Evolutionary conservation across 35 echinoderm and acorn worm species (phyloP).

Genomic region (Apostichopus japonicus): DNA sequence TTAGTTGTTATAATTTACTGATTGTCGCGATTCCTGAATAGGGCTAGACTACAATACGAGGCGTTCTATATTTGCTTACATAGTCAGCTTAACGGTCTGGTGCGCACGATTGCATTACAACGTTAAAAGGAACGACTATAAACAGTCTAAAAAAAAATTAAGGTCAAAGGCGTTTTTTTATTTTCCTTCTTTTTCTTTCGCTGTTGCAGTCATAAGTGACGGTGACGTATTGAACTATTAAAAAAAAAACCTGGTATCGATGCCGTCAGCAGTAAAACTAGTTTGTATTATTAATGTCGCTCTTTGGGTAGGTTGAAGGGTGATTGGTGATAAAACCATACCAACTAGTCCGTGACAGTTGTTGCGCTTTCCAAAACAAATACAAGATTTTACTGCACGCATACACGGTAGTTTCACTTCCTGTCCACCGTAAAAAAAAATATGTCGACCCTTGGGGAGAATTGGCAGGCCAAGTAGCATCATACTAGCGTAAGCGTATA

Average conservation of each 20-base stretch:
- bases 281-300: slow-evolving; percentile 6
- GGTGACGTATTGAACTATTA: slow-evolving; percentile 16
- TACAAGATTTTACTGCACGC: slow-evolving; percentile 17
- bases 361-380: slow-evolving; percentile 25
- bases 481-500: no score
- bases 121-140: slow-evolving; percentile 15
- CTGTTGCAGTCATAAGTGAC: neutral
- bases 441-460: no score
- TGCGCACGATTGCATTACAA: neutral
- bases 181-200: neutral
- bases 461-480: no score
- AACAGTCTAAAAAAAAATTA: slow-evolving; percentile 22
- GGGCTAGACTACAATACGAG: slow-evolving; percentile 27
- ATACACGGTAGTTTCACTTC: slow-evolving; percentile 30
- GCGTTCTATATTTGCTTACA: slow-evolving; percentile 46
- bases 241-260: neutral
- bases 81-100: slow-evolving; percentile 10
- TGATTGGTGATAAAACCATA: neutral
- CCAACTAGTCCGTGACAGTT: neutral
- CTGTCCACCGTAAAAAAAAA: neutral
- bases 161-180: neutral
- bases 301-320: neutral
- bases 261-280: slow-evolving; percentile 33
- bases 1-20: slow-evolving; percentile 43
- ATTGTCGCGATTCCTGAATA: neutral